Evolutionary conservation across 2,797 vertebrate species (phyloP).

Genomic region (Holocentrus rufus): DNA sequence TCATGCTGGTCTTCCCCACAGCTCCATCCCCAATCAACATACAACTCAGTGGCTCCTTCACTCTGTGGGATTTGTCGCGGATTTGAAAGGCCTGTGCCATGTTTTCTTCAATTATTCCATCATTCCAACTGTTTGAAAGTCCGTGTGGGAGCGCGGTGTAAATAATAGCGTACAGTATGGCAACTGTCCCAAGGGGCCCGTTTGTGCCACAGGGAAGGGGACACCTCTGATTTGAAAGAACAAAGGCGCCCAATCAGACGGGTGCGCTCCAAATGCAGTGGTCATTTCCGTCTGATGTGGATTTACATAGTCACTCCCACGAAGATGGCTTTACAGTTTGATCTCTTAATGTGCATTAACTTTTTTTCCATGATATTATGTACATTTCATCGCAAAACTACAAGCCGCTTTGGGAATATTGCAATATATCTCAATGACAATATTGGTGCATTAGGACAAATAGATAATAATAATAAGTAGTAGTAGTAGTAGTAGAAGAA

Average conservation of each 20-base stretch:
- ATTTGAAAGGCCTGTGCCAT: conserved; percentile 66
- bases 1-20: conserved; percentile 94
- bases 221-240: conserved; percentile 74
- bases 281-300: conserved; percentile 54
- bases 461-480: no score
- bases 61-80: conserved; percentile 44
- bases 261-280: conserved; percentile 30
- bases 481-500: no score
- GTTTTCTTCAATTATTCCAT: conserved; percentile 35
- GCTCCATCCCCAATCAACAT: conserved; percentile 95
- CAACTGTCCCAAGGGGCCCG: conserved; percentile 9
- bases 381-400: no score
- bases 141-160: conserved; percentile 29
- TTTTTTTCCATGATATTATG: no score
- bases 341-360: background rate
- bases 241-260: conserved; percentile 74
- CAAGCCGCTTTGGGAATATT: no score
- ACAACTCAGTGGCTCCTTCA: conserved; percentile 81
- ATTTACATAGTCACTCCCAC: conserved; percentile 68
- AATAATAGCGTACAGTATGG: conserved; percentile 51
- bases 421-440: no score
- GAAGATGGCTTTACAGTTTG: background rate
- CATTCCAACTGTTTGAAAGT: conserved; percentile 11
- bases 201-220: conserved; percentile 42
- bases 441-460: no score